Percentiles rank a stretch among this genome's conserved stretches.
Evolutionary conservation across 2,797 vertebrate genomes (phyloP).

Genomic region (Podarcis siculus): DNA sequence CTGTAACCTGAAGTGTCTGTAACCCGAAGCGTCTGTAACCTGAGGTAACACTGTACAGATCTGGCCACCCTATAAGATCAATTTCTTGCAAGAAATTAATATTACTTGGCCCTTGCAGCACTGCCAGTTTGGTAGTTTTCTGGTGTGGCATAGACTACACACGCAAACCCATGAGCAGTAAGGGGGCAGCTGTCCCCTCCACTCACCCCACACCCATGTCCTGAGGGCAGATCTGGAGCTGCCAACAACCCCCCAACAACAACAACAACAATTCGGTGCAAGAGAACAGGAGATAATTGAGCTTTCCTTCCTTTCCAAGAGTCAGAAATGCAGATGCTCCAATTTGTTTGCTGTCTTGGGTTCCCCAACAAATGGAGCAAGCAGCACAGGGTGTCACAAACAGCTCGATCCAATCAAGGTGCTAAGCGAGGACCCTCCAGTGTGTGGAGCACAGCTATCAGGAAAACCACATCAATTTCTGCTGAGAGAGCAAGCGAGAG

Average conservation of each 20-base stretch:
- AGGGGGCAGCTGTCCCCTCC: background rate
- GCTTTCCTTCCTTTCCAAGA: too few species aligned
- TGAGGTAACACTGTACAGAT: too few species aligned
- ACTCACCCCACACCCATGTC: background rate
- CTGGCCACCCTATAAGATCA: too few species aligned
- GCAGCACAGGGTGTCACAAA: background rate
- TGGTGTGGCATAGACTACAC: background rate
- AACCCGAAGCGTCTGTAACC: too few species aligned
- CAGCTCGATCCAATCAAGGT: background rate
- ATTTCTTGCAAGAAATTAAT: too few species aligned
- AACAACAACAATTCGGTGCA: background rate
- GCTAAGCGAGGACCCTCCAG: background rate
- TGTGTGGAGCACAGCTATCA: too few species aligned
- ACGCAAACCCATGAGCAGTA: too few species aligned
- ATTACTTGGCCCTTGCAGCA: too few species aligned
- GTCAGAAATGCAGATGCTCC: background rate
- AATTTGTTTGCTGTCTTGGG: background rate
- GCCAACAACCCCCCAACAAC: background rate
- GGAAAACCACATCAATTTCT: background rate
- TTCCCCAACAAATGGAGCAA: background rate
- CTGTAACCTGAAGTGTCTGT: too few species aligned
- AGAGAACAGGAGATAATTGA: background rate
- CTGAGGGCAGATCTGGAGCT: background rate
- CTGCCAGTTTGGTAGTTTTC: too few species aligned
- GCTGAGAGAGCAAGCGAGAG: background rate